These are phyloP conservation scores for Antrozous pallidus DNA, from an alignment of 2,797 vertebrate species.

Conservation along the genomic window DNA sequence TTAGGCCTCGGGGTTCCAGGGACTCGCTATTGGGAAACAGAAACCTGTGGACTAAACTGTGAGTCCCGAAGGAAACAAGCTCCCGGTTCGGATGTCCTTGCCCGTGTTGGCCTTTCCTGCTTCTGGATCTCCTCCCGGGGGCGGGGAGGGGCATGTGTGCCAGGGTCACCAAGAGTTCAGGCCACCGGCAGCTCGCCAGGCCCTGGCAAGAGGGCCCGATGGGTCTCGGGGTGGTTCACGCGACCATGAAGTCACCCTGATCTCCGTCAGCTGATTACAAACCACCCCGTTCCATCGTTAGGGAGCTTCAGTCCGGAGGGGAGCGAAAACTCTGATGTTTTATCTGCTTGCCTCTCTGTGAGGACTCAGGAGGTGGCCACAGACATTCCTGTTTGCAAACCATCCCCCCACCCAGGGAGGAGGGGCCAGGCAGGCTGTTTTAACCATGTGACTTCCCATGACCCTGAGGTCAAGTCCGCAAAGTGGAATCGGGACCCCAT, in stretches of 20 bases:
- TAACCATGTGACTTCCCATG: background rate
- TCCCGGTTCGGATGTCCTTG: background rate
- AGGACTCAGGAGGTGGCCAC: background rate
- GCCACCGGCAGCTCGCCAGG: background rate
- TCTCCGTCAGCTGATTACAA: slow-evolving; percentile 45
- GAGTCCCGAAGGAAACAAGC: background rate
- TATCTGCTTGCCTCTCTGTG: background rate
- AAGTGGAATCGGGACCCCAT: background rate
- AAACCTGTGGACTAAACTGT: background rate
- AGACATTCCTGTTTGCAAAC: background rate
- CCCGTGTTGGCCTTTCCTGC: background rate
- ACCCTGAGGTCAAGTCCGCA: background rate
- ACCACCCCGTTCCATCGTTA: background rate
- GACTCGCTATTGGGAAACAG: background rate
- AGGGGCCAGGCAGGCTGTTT: accelerated
- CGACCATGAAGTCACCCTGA: slow-evolving; percentile 47
- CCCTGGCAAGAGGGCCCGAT: background rate
- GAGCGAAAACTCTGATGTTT: background rate
- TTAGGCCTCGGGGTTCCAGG: background rate
- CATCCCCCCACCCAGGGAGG: accelerated
- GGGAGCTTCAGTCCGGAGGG: background rate
- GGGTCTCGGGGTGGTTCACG: background rate
- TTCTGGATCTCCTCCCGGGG: background rate
- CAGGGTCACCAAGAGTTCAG: slow-evolving; percentile 40
- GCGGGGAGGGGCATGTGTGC: background rate